Conservation (phyloP, 2,888 invertebrate genomes). For the Periphyllus acericola region DNA sequence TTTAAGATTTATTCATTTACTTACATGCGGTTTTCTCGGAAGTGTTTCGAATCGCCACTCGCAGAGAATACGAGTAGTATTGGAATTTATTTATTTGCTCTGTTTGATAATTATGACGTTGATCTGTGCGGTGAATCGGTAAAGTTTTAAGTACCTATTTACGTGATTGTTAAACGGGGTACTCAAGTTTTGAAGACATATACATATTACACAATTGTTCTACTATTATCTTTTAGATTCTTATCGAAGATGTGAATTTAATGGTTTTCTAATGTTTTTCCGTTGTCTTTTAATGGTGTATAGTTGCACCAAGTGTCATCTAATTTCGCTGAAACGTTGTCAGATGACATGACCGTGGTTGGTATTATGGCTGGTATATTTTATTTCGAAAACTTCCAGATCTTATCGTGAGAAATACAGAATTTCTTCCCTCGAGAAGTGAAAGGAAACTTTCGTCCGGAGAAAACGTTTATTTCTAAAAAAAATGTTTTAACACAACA, state of each 20-base stretch:
- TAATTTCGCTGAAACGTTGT: conserved; percentile 6
- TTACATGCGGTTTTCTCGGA: no score
- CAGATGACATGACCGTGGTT: not conserved
- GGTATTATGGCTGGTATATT: not conserved
- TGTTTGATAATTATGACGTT: no score
- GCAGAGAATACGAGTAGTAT: no score
- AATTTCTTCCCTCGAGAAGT: not conserved
- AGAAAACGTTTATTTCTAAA: not conserved
- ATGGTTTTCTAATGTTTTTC: conserved; percentile 24
- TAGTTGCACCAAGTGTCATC: not conserved
- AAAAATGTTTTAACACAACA: not conserved
- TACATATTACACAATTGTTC: no score
- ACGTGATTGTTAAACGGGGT: no score
- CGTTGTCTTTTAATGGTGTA: not conserved
- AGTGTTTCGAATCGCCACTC: no score
- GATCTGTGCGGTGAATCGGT: no score
- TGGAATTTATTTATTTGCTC: no score
- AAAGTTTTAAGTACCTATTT: no score
- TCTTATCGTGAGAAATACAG: not conserved
- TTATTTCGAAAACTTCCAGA: not conserved
- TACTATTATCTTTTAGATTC: not conserved
- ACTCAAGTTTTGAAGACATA: no score
- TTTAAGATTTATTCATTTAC: no score
- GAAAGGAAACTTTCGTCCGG: not conserved
- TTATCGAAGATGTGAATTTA: not conserved